Conservation (phyloP, 1,140 invertebrate genomes). For the Cyclina sinensis region DNA sequence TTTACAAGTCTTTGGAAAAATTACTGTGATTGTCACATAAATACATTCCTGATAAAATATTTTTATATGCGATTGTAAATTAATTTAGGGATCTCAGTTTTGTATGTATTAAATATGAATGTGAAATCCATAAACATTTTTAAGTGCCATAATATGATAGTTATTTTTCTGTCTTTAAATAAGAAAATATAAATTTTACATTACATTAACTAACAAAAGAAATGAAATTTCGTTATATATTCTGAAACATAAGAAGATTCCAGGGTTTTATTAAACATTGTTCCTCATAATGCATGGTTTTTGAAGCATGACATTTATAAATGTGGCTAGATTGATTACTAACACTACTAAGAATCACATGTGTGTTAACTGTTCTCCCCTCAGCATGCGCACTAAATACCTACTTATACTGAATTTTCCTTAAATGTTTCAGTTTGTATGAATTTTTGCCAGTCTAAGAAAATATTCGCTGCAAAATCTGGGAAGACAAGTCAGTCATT, state of each 20-base stretch:
- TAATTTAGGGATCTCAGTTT: neutral
- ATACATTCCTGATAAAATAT: neutral
- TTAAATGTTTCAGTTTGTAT: no score
- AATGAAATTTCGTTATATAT: no score
- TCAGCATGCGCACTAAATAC: neutral
- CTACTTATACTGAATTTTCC: neutral
- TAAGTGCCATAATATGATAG: no score
- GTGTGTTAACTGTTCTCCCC: neutral
- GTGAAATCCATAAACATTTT: neutral
- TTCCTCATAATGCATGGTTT: constrained; percentile 44
- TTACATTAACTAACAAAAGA: no score
- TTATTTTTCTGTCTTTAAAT: no score
- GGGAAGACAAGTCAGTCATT: no score
- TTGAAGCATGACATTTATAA: constrained; percentile 14
- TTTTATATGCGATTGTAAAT: neutral
- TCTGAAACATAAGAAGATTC: no score
- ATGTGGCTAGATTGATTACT: constrained; percentile 26
- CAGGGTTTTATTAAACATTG: constrained; percentile 26
- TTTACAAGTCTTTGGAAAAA: neutral
- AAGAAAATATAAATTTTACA: no score
- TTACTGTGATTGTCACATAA: neutral
- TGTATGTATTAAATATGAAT: neutral
- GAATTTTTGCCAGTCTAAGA: no score
- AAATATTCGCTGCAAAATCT: no score
- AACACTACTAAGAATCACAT: neutral